These are phyloP conservation scores for Acrobeloides nanus DNA, from an alignment of 2,888 invertebrate genomes.

Conservation along the genomic window DNA sequence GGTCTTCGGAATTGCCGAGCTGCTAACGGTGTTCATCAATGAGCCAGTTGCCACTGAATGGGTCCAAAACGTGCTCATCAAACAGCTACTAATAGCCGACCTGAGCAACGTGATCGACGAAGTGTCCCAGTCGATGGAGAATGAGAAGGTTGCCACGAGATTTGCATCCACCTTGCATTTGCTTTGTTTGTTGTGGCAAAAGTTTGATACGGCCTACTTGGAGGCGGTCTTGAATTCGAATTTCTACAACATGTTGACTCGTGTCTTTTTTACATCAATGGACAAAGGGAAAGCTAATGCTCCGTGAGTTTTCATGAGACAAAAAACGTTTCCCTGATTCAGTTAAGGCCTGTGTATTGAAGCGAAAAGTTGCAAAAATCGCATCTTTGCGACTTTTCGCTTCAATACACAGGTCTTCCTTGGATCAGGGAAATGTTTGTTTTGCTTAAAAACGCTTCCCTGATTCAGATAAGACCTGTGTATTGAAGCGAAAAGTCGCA, in stretches of 20 bases:
- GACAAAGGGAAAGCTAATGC: conserved; percentile 3
- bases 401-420: no score
- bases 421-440: no score
- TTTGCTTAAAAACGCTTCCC: no score
- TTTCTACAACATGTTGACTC: conserved; percentile 16
- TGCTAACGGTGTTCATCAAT: conserved; percentile 14
- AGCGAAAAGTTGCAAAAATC: no score
- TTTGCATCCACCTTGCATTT: conserved; percentile 21
- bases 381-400: no score
- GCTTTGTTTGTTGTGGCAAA: conserved; percentile 21
- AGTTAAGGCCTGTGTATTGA: no score
- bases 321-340: no score
- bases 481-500: no score
- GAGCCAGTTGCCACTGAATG: conserved; percentile 15
- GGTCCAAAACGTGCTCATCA: conserved; percentile 13
- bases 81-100: conserved; percentile 10
- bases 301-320: conserved; percentile 8
- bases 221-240: background rate
- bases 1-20: conserved; percentile 16
- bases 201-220: conserved; percentile 21
- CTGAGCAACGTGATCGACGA: conserved; percentile 2
- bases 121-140: no score
- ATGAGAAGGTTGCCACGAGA: background rate
- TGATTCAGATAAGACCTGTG: no score
- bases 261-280: no score